Percentiles rank a stretch among this genome's conserved stretches.
Evolutionary conservation across 2,113 vertebrate species (phyloP).

Genomic region (Marmota monax): DNA sequence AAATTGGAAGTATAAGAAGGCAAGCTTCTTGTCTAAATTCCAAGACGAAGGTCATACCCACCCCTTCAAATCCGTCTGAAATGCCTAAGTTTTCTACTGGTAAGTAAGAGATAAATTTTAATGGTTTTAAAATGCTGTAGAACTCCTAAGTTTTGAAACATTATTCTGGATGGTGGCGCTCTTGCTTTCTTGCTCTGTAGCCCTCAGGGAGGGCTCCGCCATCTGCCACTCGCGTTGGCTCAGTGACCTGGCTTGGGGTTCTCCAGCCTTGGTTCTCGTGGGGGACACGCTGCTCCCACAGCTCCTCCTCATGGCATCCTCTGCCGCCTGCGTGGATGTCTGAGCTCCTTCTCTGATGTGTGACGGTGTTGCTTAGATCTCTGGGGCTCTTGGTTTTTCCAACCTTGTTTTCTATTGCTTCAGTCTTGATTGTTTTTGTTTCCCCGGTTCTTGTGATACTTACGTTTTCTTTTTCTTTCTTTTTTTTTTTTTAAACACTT

Average conservation of each 20-base stretch:
- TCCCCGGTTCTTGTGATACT: background rate
- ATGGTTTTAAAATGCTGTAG: background rate
- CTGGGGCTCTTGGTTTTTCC: no score
- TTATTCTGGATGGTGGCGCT: background rate
- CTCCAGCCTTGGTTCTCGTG: accelerated
- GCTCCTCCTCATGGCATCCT: no score
- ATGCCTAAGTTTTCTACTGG: constrained; percentile 71
- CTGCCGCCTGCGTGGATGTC: no score
- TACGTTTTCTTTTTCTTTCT: background rate
- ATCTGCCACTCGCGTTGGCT: accelerated
- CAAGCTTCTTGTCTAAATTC: background rate
- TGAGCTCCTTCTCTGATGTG: no score
- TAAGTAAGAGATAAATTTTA: constrained; percentile 50
- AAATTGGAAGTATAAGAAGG: constrained; percentile 65
- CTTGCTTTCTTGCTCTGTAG: no score
- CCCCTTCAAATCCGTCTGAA: constrained; percentile 69
- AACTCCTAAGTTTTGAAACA: background rate
- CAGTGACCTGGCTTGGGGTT: accelerated
- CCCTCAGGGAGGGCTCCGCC: accelerated
- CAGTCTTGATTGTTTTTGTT: background rate
- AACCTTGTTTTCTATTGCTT: background rate
- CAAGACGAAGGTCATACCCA: constrained; percentile 30
- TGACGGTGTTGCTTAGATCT: no score
- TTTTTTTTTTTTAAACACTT: no score
- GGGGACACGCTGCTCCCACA: accelerated